Evolutionary conservation across 1,140 invertebrate genomes (phyloP).

Genomic region (Apis laboriosa): DNA sequence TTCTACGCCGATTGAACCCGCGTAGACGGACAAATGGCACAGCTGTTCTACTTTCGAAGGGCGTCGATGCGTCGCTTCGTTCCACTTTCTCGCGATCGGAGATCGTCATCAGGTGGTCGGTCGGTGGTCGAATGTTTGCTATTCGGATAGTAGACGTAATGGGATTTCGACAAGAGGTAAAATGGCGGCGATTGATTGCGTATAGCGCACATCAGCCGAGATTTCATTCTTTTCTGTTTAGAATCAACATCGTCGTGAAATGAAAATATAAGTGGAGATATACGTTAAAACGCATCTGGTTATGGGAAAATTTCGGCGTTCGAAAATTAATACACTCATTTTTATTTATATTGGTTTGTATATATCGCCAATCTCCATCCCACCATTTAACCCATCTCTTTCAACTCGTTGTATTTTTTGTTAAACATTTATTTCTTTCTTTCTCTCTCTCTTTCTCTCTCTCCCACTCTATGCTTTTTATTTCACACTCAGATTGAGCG

Average conservation of each 20-base stretch:
- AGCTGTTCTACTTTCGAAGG: background rate
- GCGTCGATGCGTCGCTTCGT: background rate
- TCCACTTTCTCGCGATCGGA: background rate
- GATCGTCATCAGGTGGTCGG: background rate
- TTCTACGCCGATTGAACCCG: background rate
- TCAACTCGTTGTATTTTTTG: background rate
- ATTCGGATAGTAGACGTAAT: background rate
- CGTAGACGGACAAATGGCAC: background rate
- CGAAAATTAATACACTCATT: background rate
- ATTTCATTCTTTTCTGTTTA: background rate
- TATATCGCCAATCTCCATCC: background rate
- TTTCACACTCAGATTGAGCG: background rate
- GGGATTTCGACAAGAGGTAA: background rate
- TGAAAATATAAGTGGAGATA: background rate
- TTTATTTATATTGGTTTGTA: background rate
- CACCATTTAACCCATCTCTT: background rate
- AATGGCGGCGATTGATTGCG: background rate
- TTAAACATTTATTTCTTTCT: background rate
- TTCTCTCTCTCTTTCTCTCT: background rate
- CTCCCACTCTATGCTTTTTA: background rate
- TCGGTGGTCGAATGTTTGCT: background rate
- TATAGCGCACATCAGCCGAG: background rate
- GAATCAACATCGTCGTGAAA: constrained; percentile 8
- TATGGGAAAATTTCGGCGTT: background rate
- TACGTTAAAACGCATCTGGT: background rate